Percentiles rank a stretch among this genome's conserved stretches.
These are phyloP conservation scores for Chlorops oryzae DNA, from an alignment of 1,140 invertebrate genomes.

Conservation along the genomic window DNA sequence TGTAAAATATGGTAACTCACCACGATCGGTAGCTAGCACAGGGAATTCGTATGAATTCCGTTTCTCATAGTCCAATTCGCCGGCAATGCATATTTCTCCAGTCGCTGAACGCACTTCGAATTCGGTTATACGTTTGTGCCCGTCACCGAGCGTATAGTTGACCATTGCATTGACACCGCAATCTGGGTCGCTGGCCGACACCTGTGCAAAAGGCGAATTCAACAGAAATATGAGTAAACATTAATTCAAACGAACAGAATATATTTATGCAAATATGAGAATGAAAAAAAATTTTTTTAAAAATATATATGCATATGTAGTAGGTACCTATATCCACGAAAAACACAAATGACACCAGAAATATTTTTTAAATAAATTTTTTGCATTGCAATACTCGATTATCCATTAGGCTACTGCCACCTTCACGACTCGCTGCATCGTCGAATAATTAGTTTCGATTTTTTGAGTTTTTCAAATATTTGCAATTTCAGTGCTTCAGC, in stretches of 20 bases:
- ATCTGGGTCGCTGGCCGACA: conserved; percentile 89
- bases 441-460: too few relatives aligned
- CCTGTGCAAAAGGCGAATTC: conserved; percentile 59
- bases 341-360: too few relatives aligned
- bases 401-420: too few relatives aligned
- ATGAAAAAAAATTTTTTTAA: not conserved
- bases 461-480: too few relatives aligned
- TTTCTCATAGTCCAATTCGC: conserved; percentile 80
- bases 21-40: conserved; percentile 89
- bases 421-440: too few relatives aligned
- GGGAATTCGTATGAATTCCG: conserved; percentile 83
- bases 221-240: conserved; percentile 8
- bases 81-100: conserved; percentile 83
- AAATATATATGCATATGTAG: too few relatives aligned
- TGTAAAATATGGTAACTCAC: conserved; percentile 56
- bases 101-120: conserved; percentile 74
- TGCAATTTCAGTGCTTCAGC: too few relatives aligned
- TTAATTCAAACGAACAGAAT: not conserved
- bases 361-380: too few relatives aligned
- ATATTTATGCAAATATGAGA: not conserved
- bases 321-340: too few relatives aligned
- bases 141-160: conserved; percentile 82
- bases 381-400: too few relatives aligned
- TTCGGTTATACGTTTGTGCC: conserved; percentile 58
- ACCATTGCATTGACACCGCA: conserved; percentile 91